phyloP scores from a whole-genome alignment of 2,113 vertebrate species.

The Guaruba guarouba region DNA sequence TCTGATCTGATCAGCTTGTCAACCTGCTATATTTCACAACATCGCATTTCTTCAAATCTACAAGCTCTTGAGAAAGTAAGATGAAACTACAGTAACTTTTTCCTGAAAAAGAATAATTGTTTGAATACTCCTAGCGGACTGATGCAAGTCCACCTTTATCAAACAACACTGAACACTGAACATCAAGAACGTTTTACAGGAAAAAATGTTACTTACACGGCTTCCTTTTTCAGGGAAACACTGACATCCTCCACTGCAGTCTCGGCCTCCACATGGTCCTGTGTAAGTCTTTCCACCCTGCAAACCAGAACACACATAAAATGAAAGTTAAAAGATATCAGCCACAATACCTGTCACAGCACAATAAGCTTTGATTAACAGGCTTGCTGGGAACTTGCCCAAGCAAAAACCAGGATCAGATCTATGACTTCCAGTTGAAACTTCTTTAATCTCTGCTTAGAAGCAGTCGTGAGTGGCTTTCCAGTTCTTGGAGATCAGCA shows the following conservation, averaged over 20 bases:
- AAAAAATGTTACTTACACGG: conserved; percentile 82
- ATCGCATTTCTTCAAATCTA: not conserved
- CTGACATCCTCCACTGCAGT: conserved; percentile 92
- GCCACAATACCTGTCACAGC: not conserved
- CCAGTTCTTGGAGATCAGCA: not conserved
- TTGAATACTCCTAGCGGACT: not conserved
- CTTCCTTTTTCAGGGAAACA: conserved; percentile 96
- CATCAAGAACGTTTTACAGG: not conserved
- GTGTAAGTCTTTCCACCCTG: conserved; percentile 90
- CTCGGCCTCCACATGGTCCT: conserved; percentile 91
- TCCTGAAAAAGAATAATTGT: not conserved
- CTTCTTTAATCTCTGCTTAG: not conserved
- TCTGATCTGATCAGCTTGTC: not conserved
- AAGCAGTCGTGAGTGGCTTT: not conserved
- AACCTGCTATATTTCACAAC: not conserved
- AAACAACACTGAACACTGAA: not conserved
- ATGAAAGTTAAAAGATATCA: not conserved
- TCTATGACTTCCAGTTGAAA: not conserved
- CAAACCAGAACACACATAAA: conserved; percentile 40
- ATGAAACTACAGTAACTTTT: not conserved
- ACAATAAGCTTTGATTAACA: not conserved
- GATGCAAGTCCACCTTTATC: not conserved
- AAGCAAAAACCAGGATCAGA: not conserved
- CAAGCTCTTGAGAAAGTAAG: not conserved
- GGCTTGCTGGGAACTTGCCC: not conserved